Evolutionary conservation across 2,888 invertebrate species (phyloP), one percentile per base, ranked within the genome.

Genomic region (Ceraclea dissimilis): DNA sequence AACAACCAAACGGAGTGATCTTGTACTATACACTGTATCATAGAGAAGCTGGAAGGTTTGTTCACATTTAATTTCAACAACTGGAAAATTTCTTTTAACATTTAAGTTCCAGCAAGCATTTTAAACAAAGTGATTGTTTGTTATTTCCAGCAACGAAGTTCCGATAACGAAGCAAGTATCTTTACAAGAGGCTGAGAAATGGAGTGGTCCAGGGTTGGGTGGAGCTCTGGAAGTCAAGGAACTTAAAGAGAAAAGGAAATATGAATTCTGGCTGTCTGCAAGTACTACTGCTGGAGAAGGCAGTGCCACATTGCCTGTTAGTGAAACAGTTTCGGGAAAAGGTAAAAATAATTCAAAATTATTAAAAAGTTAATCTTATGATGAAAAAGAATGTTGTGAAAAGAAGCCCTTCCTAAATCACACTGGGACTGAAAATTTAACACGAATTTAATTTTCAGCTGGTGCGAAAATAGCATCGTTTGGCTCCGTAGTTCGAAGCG

Each of bases 231-330:
- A 88, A 69, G 75, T 85, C 44, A 74, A 86, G 22, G 82, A 85
- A 44, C 73, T 91, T 56, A 81, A 82, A 51, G 86, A 87, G 68
- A 83, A 84, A 64, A 84, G 88, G 64, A 80, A 86, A 46, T 93
- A 93, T 68, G 88, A 90, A 68, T 91, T 93, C 67, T 90, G 91
- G 87, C 88, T 92, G 2, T 85, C 90, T 1, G 91, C 91, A 1
- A 88, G 87, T 61, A 92, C 92, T 0, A 80, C 81, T 1, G 82
- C 86, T 2, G 93, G 92, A 0, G 90, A 91, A 71, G 88, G 89
- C 0, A 87, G 88, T 69, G 81, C 86, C 18, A 88, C 89, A 2
- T 81, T 85, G 1, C 84, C 86, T 51, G 84, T 88, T 54, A 82
- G 85, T 10, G 88, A 90, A 65, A 81, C 84, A 13, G 87, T 89